phyloP scores from a whole-genome alignment of 2,888 invertebrate genomes.

The Clitarchus hookeri region DNA sequence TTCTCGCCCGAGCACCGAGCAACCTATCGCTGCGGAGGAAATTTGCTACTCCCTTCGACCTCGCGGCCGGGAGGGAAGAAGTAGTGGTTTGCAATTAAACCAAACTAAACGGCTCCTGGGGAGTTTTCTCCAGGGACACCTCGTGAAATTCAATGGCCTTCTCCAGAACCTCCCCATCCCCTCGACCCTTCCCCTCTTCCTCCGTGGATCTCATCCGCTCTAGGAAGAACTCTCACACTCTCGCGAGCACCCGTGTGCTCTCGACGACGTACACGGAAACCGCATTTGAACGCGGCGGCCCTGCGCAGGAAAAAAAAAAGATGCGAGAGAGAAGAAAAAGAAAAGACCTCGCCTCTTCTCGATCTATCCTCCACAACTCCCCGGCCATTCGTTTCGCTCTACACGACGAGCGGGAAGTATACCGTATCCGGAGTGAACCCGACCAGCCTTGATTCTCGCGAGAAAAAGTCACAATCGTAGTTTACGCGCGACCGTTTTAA shows the following conservation, averaged over 20 bases:
- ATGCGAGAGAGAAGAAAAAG: neutral
- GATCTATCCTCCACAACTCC: neutral
- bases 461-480: neutral
- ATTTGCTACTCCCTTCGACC: neutral
- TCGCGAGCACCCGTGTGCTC: neutral
- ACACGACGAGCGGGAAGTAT: neutral
- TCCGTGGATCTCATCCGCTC: too few relatives aligned
- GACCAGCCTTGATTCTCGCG: neutral
- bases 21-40: neutral
- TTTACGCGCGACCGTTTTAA: too few relatives aligned
- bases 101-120: neutral
- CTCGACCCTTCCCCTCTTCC: neutral
- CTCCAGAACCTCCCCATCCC: neutral
- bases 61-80: neutral
- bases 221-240: neutral
- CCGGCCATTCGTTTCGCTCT: neutral
- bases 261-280: neutral
- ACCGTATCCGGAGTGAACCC: neutral
- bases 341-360: neutral
- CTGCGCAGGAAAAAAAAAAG: neutral
- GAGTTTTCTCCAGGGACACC: neutral
- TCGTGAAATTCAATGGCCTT: constrained; percentile 4
- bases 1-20: neutral
- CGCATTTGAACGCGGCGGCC: neutral
- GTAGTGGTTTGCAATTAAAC: constrained; percentile 14